Base-by-base conservation (phyloP, 1,140 invertebrate species). In the Procambarus clarkii region DNA sequence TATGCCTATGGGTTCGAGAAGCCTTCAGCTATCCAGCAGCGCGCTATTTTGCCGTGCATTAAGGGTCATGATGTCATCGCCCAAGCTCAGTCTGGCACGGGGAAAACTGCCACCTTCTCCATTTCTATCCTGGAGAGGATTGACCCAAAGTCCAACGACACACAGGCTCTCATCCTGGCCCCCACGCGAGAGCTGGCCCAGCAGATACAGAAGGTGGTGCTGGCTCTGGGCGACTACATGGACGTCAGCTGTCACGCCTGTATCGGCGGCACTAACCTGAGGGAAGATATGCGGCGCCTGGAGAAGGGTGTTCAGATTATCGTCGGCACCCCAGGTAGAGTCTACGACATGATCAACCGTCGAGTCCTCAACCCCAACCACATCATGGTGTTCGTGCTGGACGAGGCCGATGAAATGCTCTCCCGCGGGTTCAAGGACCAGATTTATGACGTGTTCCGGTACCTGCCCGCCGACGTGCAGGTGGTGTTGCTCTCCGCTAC, bases 1-100 rank as follows among this genome's bases (percentile, higher is more conserved):
- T 99, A 99, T 95, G 98, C 98, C 92, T 99, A 99, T 96, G 99
- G 99, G 97, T 99, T 99, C 95, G 99, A 99, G 95, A 99, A 99
- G 94, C 99, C 99, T 91, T 99, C 99, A 15, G 98, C 99, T 93
- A 99, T 99, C 95, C 99, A 99, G 95, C 99, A 99, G 94, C 96
- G 99, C 94, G 99, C 99, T 93, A 99, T 99, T 94, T 97, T 99
- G 94, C 99, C 99, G 64, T 99, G 98, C 95, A 97, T 99, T 88
- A 97, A 97, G 95, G 98, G 98, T 83, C 97, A 96, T 94, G 99
- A 99, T 96, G 99, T 99, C 54, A 99, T 99, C 95, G 99, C 99
- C 94, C 99, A 99, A 95, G 99, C 99, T 90, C 98, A 99, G 95
- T 99, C 99, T 94, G 97, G 91, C 45, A 99, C 99, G 95, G 99